A percentile compares a stretch with the other conserved stretches of the same genome.
These are phyloP conservation scores for Eristalinus aeneus DNA, from an alignment of 2,888 invertebrate genomes.

Conservation along the genomic window DNA sequence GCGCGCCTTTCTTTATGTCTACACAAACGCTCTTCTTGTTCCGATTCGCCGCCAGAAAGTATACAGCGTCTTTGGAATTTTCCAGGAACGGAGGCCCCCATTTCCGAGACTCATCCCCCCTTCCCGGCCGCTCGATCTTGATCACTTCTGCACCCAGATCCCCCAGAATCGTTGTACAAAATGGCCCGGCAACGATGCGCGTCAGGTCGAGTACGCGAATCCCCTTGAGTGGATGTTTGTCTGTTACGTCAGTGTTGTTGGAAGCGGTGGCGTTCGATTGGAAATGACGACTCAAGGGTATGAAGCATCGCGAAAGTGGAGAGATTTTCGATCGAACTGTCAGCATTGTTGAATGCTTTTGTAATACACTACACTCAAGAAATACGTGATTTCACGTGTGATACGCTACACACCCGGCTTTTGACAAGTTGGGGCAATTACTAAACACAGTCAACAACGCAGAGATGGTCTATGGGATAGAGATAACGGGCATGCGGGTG, in stretches of 20 bases:
- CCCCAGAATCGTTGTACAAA: slow-evolving; percentile 95
- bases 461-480: background rate
- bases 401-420: slow-evolving; percentile 9
- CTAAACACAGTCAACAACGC: background rate
- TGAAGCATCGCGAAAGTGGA: background rate
- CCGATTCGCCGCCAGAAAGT: slow-evolving; percentile 93
- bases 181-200: slow-evolving; percentile 95
- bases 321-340: slow-evolving; percentile 1
- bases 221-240: slow-evolving; percentile 85
- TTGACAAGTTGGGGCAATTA: slow-evolving; percentile 19
- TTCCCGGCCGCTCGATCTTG: slow-evolving; percentile 92
- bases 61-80: slow-evolving; percentile 86
- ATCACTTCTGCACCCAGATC: slow-evolving; percentile 96
- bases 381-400: background rate
- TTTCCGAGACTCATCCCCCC: slow-evolving; percentile 92
- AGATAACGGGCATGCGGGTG: background rate
- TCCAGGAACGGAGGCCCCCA: slow-evolving; percentile 96
- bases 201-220: slow-evolving; percentile 90
- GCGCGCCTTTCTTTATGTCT: slow-evolving; percentile 88
- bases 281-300: slow-evolving; percentile 9
- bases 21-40: slow-evolving; percentile 97
- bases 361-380: background rate
- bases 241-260: slow-evolving; percentile 61
- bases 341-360: slow-evolving; percentile 16
- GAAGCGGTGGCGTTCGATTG: slow-evolving; percentile 26